phyloP scores from a whole-genome alignment of 2,797 vertebrate genomes.

The Melanitta fusca region DNA sequence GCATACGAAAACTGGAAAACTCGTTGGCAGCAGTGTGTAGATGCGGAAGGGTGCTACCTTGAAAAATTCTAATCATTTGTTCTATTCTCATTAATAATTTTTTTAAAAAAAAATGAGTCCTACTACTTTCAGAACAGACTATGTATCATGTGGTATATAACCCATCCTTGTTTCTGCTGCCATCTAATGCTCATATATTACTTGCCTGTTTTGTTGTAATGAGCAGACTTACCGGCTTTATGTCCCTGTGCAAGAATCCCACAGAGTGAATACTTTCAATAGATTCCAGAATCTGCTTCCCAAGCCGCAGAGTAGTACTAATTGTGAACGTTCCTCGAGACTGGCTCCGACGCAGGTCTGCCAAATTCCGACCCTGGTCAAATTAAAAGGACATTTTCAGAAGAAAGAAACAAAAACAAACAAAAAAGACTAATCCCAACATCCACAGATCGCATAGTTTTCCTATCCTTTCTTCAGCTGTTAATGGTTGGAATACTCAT shows the following conservation, averaged over 20 bases:
- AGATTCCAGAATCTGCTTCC: conserved; percentile 95
- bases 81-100: too few species aligned
- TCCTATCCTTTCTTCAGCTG: neutral
- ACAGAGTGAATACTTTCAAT: conserved; percentile 99
- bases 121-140: too few species aligned
- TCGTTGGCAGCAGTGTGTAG: too few species aligned
- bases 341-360: conserved; percentile 95
- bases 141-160: neutral
- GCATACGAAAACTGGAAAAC: too few species aligned
- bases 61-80: too few species aligned
- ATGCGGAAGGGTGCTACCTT: too few species aligned
- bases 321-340: conserved; percentile 93
- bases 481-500: neutral
- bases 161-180: neutral
- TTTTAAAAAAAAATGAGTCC: too few species aligned
- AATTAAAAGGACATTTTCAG: conserved; percentile 24
- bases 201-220: conserved; percentile 4
- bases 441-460: neutral
- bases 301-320: conserved; percentile 94
- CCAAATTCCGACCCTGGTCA: conserved; percentile 94
- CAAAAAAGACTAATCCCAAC: neutral
- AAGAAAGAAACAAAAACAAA: neutral
- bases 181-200: neutral
- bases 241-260: conserved; percentile 97
- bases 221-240: conserved; percentile 90